Base-by-base conservation (phyloP, 1,140 invertebrate genomes). In the Mercenaria mercenaria region DNA sequence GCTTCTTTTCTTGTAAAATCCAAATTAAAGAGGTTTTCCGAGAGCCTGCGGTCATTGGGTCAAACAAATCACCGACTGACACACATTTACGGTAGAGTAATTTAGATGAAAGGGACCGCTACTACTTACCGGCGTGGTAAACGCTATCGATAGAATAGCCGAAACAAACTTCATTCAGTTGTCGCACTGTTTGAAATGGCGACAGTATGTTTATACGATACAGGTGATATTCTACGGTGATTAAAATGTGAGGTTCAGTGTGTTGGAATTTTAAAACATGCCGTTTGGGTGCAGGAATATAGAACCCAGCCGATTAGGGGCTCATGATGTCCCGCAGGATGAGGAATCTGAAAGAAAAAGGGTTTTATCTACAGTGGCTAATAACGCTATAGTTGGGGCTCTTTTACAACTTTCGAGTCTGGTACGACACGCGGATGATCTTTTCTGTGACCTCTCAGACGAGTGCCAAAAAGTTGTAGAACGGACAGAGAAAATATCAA, bases 391-490 rank as follows among this genome's bases (percentile, higher is more conserved):
- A 77, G 97, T 97, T 95, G 98, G 97, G 95, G 97, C 97, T 29
- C 96, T 98, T 52, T 96, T 97, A 59, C 98, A 98, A 95, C 96
- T 98, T 93, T 97, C 98, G 41, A 98, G 97, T n/a, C 95, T 98
- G 93, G 97, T 98, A 91, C 95, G 97, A 77, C 97, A 97, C 61
- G 98, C 98, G 90, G 97, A 98, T 94, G 97, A 98, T 94, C 97
- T 98, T 84, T 98, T 98, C 95, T 97, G 97, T 93, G 97, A 97
- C 92, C 96, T 98, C 92, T 97, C 97, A 32, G 96, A 96, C 77
- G 97, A 98, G 93, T 96, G 98, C 91, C 96, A 97, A 94, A 96
- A 96, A 87, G 97, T 98, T 89, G 96, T 97, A 59, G 97, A 97
- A 92, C 96, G 97, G 90, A 97, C 97, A 13, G 97, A 97, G 61